phyloP scores from a whole-genome alignment of 2,888 invertebrate genomes.

The Agrotis puta region DNA sequence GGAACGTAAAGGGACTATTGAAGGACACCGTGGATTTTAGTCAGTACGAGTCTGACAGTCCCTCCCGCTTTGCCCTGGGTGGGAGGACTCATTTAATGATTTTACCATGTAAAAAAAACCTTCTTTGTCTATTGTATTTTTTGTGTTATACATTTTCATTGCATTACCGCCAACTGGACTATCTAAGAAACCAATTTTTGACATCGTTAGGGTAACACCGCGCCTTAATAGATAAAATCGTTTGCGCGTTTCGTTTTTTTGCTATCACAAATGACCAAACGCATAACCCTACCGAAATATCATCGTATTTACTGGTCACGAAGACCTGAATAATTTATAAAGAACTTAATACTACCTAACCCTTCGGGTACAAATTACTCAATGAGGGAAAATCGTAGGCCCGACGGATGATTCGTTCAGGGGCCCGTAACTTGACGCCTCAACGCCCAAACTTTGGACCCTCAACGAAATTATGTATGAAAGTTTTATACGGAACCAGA shows the following conservation, averaged over 20 bases:
- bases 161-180: too few relatives aligned
- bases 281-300: not conserved
- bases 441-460: constrained; percentile 45
- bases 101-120: too few relatives aligned
- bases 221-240: not conserved
- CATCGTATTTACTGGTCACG: not conserved
- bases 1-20: too few relatives aligned
- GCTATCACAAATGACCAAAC: not conserved
- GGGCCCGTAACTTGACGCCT: constrained; percentile 39
- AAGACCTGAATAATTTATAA: constrained; percentile 42
- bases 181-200: too few relatives aligned
- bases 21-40: too few relatives aligned
- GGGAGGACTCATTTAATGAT: too few relatives aligned
- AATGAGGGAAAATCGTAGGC: constrained; percentile 38
- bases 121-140: too few relatives aligned
- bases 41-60: too few relatives aligned
- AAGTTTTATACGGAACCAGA: constrained; percentile 52
- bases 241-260: too few relatives aligned
- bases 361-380: constrained; percentile 35
- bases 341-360: constrained; percentile 13
- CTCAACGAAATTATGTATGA: constrained; percentile 54
- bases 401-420: constrained; percentile 31
- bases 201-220: too few relatives aligned
- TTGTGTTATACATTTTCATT: too few relatives aligned
- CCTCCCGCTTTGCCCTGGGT: too few relatives aligned